Base-by-base conservation (phyloP, 2,113 vertebrate genomes). In the Synodontis membranacea region DNA sequence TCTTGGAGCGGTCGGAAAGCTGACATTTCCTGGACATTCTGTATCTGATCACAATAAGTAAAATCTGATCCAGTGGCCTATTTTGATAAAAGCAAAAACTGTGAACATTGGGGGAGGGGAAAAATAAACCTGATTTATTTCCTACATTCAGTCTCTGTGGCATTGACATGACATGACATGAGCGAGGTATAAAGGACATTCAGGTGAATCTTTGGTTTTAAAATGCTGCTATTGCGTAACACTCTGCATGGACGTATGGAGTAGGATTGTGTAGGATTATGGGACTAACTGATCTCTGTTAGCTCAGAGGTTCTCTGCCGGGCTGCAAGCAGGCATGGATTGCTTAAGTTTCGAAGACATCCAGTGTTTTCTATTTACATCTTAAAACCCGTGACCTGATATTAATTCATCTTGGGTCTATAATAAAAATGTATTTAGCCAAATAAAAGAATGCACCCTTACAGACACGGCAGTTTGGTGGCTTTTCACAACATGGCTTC, bases 271-370 rank as follows among this genome's bases (percentile, higher is more conserved):
- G 8, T 28, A 25, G 60, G 28, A 62, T 62, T 8, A 83, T 37
- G 72, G 7, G 28, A 84, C 62, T 78, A 28, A 70, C 56, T 7
- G 21, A 89, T 66, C 52, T 89, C n/a, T 52, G 8, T 0, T 34
- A 48, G 75, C 31, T 52, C 28, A 34, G 46, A 34, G 75, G 46
- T 78, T 78, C 46, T 78, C 28, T 50, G 74, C 44, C 9, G 10
- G 11, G 19, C 25, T 72, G 37, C 1, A 42, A 70, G 21, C 39
- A 12, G 39, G 9, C 23, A 42, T 42, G 37, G 3, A 21, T 21
- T 76, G 12, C 42, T 48, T 46, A 48, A 17, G 31, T 50, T 5
- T 28, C 0, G n/a, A 46, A n/a, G 9, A 8, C 19, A 72, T 72
- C 37, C 37, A 72, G 44, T 23, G 11, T 48, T 75, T 78, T 31